These are phyloP conservation scores for Otolemur garnettii DNA, from an alignment of 2,113 vertebrate species.

Conservation along the genomic window DNA sequence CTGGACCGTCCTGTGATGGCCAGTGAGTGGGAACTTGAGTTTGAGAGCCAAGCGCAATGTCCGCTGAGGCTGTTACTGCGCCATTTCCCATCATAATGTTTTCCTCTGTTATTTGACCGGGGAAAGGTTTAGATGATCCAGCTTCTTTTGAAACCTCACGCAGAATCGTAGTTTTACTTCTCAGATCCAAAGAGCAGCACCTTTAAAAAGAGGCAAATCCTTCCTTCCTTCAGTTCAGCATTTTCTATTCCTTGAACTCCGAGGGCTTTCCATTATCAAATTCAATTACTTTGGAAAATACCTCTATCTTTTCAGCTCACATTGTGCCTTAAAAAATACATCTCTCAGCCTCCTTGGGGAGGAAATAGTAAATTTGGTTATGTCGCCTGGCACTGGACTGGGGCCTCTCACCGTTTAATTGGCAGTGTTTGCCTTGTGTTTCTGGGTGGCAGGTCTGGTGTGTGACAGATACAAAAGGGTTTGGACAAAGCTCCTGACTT, in stretches of 20 bases:
- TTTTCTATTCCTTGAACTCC: neutral
- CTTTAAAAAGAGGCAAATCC: neutral
- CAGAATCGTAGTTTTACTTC: fast-evolving
- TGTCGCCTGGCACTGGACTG: fast-evolving
- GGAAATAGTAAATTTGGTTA: fast-evolving
- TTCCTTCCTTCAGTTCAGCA: neutral
- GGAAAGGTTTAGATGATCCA: fast-evolving
- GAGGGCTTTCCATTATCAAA: neutral
- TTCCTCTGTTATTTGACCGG: neutral
- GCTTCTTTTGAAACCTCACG: neutral
- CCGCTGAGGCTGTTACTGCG: fast-evolving
- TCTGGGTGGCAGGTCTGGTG: neutral
- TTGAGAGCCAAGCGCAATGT: fast-evolving
- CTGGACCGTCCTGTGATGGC: fast-evolving
- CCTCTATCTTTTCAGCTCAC: neutral
- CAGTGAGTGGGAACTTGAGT: fast-evolving
- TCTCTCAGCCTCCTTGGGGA: neutral
- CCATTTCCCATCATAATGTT: fast-evolving
- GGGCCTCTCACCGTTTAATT: fast-evolving
- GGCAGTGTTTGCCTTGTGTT: neutral
- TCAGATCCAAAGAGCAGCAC: fast-evolving
- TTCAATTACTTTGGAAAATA: neutral
- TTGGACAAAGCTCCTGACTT: neutral
- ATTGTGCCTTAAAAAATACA: neutral
- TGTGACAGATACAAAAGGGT: neutral